phyloP scores from a whole-genome alignment of 1,140 invertebrate genomes.

The Drosophila rhopaloa region DNA sequence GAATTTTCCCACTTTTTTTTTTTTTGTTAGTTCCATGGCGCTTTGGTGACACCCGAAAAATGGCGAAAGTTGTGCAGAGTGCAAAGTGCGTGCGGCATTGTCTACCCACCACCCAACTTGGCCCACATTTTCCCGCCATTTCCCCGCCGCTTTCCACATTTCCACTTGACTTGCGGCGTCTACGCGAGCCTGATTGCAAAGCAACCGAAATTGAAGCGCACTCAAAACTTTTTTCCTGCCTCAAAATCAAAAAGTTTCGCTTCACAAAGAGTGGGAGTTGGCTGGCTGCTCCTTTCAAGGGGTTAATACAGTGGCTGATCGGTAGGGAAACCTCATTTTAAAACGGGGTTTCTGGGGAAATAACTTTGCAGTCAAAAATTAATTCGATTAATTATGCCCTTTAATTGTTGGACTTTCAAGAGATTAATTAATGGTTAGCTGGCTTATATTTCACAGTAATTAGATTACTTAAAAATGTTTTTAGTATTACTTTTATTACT shows the following conservation, averaged over 20 bases:
- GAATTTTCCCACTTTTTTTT: slow-evolving; percentile 40
- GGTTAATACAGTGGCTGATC: slow-evolving; percentile 19
- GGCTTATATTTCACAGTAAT: no score
- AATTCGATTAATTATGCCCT: neutral
- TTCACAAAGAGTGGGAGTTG: slow-evolving; percentile 9
- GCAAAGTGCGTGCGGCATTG: slow-evolving; percentile 71
- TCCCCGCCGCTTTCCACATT: slow-evolving; percentile 33
- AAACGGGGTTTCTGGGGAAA: neutral
- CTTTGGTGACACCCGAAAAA: slow-evolving; percentile 38
- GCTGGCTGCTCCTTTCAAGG: slow-evolving; percentile 2
- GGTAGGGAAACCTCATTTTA: neutral
- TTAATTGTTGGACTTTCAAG: neutral
- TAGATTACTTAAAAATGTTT: no score
- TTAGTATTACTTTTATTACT: no score
- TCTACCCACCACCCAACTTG: slow-evolving; percentile 30
- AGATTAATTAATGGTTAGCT: no score
- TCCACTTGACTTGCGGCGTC: slow-evolving; percentile 78
- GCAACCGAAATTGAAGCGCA: slow-evolving; percentile 79
- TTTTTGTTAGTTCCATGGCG: neutral
- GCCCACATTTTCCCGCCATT: neutral
- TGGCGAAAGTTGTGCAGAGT: slow-evolving; percentile 52
- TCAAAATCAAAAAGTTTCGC: slow-evolving; percentile 79
- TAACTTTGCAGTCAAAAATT: neutral
- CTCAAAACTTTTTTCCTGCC: slow-evolving; percentile 64
- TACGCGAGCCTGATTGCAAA: slow-evolving; percentile 72